Evolutionary conservation across 2,888 invertebrate species (phyloP), one percentile per base, ranked within the genome.

Genomic region (Mesorhabditis belari): DNA sequence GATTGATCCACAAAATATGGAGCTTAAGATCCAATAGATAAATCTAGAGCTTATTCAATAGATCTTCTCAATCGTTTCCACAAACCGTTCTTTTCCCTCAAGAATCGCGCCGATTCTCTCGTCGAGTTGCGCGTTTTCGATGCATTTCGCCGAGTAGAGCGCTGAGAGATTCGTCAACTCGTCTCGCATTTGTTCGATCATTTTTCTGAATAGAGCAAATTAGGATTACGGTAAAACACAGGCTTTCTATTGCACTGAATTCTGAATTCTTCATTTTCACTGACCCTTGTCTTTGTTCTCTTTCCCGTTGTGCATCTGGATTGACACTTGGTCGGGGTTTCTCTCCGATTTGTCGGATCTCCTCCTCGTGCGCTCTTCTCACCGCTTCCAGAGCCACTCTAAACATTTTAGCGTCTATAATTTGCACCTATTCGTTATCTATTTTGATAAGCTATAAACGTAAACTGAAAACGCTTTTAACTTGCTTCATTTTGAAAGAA

Each of bases 91-190:
- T 50, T 61, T 62, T 9, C 61, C 64, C 23, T 63, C 61, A 49
- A 67, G 23, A 58, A 59, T 63, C 24, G 63, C 49, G 19, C 44
- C 58, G 24, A 70, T 59, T 62, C 73, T 70, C 62, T 80, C 80
- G 58, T 80, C 79, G 29, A 80, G 66, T 53, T 75, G 71, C 27
- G 75, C 69, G 63, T 80, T 80, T 62, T 80, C 80, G n/a, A 76
- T 60, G 60, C 80, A 80, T 65, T 80, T 80, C 19, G 75, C 70
- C 12, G 77, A 76, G 65, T 79, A 80, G 50, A 79, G 69, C 17
- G 76, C 70, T 25, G 76, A 77, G 19, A 80, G 64, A 29, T 72
- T 70, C 24, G 69, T 66, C 4, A 80, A 61, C 52, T 80, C 80
- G 49, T 74, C 70, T 5, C 73, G 61, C 65, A 78, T 69, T 52